A percentile compares a stretch with the other conserved stretches of the same genome.
phyloP scores from a whole-genome alignment of 2,797 vertebrate species.

The Nannoperca obscura region DNA sequence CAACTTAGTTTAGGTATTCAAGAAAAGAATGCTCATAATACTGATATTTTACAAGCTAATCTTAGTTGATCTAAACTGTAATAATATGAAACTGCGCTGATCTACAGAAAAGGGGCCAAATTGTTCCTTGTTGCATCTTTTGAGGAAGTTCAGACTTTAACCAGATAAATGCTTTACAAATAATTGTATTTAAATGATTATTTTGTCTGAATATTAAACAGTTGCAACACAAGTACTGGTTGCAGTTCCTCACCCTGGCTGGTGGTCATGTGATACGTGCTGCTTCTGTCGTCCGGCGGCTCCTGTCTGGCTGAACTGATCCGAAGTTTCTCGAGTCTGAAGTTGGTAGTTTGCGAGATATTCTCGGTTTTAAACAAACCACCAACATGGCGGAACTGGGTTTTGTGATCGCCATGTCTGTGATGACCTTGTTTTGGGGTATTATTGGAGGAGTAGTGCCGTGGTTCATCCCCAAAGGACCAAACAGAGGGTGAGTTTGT shows the following conservation, averaged over 20 bases:
- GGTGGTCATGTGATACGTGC: slow-evolving; percentile 65
- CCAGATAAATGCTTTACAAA: too few relatives aligned
- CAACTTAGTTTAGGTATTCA: background rate
- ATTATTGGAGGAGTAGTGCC: slow-evolving; percentile 91
- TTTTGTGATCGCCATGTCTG: slow-evolving; percentile 89
- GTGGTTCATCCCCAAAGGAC: slow-evolving; percentile 94
- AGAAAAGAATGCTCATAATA: background rate
- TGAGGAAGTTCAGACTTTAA: too few relatives aligned
- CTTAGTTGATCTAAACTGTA: background rate
- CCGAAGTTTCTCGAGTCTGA: slow-evolving; percentile 35
- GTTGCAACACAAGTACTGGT: background rate
- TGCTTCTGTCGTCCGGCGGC: slow-evolving; percentile 25
- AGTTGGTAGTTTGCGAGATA: slow-evolving; percentile 21
- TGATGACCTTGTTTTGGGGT: slow-evolving; percentile 95
- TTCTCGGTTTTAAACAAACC: background rate
- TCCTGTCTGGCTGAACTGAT: background rate
- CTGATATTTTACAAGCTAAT: background rate
- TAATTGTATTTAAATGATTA: too few relatives aligned
- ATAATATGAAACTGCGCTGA: too few relatives aligned
- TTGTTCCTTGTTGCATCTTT: background rate
- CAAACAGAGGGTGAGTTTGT: slow-evolving; percentile 93
- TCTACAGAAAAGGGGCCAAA: fast-evolving
- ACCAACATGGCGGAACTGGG: slow-evolving; percentile 85
- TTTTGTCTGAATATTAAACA: too few relatives aligned
- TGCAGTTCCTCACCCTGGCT: slow-evolving; percentile 23